Evolutionary conservation across 2,113 vertebrate genomes (phyloP), one percentile per base, ranked within the genome.

Genomic region (Rynchops niger): DNA sequence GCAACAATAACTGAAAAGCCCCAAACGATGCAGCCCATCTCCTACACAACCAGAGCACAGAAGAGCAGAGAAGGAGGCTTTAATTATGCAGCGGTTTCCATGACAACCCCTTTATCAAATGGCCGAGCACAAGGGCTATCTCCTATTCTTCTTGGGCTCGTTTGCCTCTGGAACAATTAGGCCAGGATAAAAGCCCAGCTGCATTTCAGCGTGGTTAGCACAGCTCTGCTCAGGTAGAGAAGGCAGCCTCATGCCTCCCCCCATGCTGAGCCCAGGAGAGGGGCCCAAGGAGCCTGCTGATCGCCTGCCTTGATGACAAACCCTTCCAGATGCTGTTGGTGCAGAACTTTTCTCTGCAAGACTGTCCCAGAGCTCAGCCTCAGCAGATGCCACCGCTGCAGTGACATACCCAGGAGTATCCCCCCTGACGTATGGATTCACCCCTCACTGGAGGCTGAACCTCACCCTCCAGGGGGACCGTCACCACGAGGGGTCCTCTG

Each of bases 51-150:
- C 45, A n/a, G 62, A 74, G 63, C 34, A 13, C 32, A 6, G 14
- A 11, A 42, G 79, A 82, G 45, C 2, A 0, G 55, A 67, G 61
- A 93, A 63, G 29, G 79, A 94, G 38, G n/a, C 15, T 92, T 93
- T 88, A 83, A 95, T 92, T 78, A 73, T 0, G 1, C 72, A 25
- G 63, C 0, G 0, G 74, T 97, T 93, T 71, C 97, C 86, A 70
- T 74, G 88, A 63, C 90, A 92, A 97, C 95, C n/a, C 47, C 47
- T 40, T 78, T 61, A 55, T 69, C 92, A 86, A 90, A 74, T 70
- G 72, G 82, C 67, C 18, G 0, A 66, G 59, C 55, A 88, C 34
- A 71, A 93, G 86, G 72, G 34, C 82, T 70, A 82, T 86, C 58
- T 77, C 38, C 76, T 85, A 86, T 69, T 36, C 86, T 76, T 55